These are phyloP conservation scores for Microtus montanus DNA, from an alignment of 2,113 vertebrate genomes.

Conservation along the genomic window DNA sequence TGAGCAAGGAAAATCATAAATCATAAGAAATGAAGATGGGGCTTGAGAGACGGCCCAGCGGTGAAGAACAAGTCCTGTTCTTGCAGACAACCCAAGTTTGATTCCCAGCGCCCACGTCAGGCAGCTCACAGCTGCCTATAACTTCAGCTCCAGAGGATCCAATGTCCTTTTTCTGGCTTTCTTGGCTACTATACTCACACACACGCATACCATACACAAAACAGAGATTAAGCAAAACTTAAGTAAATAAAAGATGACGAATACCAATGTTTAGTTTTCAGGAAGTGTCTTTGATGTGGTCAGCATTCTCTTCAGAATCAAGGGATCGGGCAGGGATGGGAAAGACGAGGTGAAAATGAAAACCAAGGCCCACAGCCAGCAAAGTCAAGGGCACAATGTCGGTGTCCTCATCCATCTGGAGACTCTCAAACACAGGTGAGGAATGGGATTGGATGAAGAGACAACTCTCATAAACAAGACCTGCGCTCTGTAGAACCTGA, in stretches of 20 bases:
- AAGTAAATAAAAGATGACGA: not conserved
- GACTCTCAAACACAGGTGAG: not conserved
- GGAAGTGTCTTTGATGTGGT: not conserved
- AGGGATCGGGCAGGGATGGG: not conserved
- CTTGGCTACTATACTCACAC: not conserved
- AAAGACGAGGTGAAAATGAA: not conserved
- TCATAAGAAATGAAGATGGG: not conserved
- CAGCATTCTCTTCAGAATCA: not conserved
- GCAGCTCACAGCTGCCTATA: not conserved
- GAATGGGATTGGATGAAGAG: too few relatives aligned
- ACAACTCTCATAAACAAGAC: not conserved
- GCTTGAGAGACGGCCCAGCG: not conserved
- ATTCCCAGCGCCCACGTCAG: not conserved
- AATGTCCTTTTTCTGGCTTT: not conserved
- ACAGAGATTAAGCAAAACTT: not conserved
- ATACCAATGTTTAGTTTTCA: not conserved
- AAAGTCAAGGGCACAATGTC: not conserved
- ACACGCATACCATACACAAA: not conserved
- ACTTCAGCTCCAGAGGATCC: not conserved
- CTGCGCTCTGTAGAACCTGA: not conserved
- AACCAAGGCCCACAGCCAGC: not conserved
- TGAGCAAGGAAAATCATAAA: not conserved
- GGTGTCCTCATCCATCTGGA: rapidly evolving
- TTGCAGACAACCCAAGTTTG: not conserved
- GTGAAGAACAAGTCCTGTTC: not conserved